Evolutionary conservation across 2,113 vertebrate genomes (phyloP).

Genomic region (Salvelinus fontinalis): DNA sequence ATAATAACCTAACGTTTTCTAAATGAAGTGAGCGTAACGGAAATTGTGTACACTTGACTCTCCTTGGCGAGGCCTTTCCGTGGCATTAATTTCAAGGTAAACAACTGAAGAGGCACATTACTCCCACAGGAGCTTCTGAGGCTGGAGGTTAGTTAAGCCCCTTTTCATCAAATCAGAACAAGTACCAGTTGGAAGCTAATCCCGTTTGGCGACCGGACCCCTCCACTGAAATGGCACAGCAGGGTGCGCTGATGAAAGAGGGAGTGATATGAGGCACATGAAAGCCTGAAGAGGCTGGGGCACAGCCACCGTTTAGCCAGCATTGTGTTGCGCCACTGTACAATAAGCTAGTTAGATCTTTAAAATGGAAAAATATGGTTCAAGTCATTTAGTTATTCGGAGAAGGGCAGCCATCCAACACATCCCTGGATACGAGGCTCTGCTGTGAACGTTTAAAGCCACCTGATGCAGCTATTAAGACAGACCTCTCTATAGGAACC

Average conservation of each 20-base stretch:
- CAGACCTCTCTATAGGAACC: constrained; percentile 4
- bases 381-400: constrained; percentile 26
- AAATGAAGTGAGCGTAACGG: constrained; percentile 22
- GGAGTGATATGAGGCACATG: constrained; percentile 66
- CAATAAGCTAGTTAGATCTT: constrained; percentile 59
- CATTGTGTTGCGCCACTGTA: constrained; percentile 51
- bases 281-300: constrained; percentile 62
- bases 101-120: constrained; percentile 58
- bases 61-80: constrained; percentile 50
- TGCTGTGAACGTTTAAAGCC: not conserved
- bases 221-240: constrained; percentile 64
- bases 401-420: constrained; percentile 32
- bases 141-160: constrained; percentile 57
- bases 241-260: constrained; percentile 68
- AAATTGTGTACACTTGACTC: constrained; percentile 57
- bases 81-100: constrained; percentile 66
- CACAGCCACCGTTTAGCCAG: constrained; percentile 50
- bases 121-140: constrained; percentile 53
- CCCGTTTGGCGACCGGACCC: constrained; percentile 64
- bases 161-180: constrained; percentile 56
- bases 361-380: constrained; percentile 39
- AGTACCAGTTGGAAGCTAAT: constrained; percentile 75
- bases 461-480: constrained; percentile 44
- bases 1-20: constrained; percentile 3
- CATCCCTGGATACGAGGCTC: constrained; percentile 2